Percentiles rank a stretch among this genome's conserved stretches.
Conservation (phyloP, 1,140 invertebrate genomes). For the Ceratina japonica region DNA sequence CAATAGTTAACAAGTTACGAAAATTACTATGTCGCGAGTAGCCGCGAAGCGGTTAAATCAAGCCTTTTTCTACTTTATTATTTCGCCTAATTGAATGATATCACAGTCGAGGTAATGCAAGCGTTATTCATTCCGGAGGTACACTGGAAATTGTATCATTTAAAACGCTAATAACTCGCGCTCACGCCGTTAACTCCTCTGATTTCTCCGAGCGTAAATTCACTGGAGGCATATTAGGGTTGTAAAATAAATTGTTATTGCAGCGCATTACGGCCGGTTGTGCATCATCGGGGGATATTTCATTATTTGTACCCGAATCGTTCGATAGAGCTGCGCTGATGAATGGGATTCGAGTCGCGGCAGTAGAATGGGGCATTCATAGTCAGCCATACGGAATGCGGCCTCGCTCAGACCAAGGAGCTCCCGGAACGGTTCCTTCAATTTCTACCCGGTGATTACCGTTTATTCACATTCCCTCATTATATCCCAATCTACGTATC, state of each 20-base stretch:
- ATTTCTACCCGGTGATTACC: background rate
- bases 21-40: no score
- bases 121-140: background rate
- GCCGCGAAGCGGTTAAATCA: no score
- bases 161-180: background rate
- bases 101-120: background rate
- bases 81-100: background rate
- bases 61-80: no score
- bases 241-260: constrained; percentile 10
- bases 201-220: background rate
- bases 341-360: constrained; percentile 22
- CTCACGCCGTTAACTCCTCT: background rate
- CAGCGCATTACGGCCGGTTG: background rate
- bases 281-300: constrained; percentile 19
- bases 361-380: constrained; percentile 25
- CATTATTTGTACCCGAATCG: constrained; percentile 30
- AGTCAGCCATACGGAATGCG: constrained; percentile 21
- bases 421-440: background rate
- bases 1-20: no score
- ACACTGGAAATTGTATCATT: background rate
- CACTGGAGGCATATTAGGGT: background rate
- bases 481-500: no score
- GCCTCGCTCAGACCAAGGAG: background rate
- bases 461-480: constrained; percentile 19
- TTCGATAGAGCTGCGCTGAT: constrained; percentile 9